phyloP scores from a whole-genome alignment of 1,140 invertebrate genomes.

The Orius insidiosus region DNA sequence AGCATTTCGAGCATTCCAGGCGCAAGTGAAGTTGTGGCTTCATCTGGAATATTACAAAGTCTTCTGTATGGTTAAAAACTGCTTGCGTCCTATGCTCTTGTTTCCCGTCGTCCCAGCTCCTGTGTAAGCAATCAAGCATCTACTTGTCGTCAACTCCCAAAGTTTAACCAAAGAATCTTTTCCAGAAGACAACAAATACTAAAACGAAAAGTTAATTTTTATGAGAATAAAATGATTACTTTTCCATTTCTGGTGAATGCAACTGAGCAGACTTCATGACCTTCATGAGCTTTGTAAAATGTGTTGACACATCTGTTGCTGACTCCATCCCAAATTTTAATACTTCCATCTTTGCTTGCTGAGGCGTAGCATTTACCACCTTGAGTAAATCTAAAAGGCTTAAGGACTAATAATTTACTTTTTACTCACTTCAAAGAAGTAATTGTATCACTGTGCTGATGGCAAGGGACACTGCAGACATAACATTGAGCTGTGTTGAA shows the following conservation, averaged over 20 bases:
- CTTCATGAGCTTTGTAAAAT: conserved; percentile 84
- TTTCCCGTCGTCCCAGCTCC: conserved; percentile 87
- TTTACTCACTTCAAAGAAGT: conserved; percentile 61
- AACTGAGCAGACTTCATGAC: conserved; percentile 84
- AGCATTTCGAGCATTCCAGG: conserved; percentile 96
- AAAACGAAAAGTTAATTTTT: conserved; percentile 22
- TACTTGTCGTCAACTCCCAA: conserved; percentile 92
- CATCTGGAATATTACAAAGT: conserved; percentile 97
- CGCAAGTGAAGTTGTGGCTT: conserved; percentile 90
- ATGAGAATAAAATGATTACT: conserved; percentile 34
- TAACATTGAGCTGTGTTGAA: conserved; percentile 91
- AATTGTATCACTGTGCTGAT: conserved; percentile 78
- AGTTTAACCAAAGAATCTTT: conserved; percentile 94
- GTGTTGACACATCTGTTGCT: conserved; percentile 90
- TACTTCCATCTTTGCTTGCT: conserved; percentile 78
- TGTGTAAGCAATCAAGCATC: conserved; percentile 91
- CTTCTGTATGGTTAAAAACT: conserved; percentile 97
- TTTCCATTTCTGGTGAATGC: conserved; percentile 92
- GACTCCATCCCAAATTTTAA: conserved; percentile 93
- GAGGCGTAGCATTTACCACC: conserved; percentile 80
- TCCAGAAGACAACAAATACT: conserved; percentile 90
- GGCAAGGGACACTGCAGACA: conserved; percentile 73
- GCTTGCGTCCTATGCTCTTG: conserved; percentile 87
- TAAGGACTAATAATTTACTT: not conserved
- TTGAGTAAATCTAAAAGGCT: conserved; percentile 38